Percentiles rank a stretch among this genome's conserved stretches.
Evolutionary conservation across 2,113 vertebrate genomes (phyloP).

Genomic region (Nettapus auritus): DNA sequence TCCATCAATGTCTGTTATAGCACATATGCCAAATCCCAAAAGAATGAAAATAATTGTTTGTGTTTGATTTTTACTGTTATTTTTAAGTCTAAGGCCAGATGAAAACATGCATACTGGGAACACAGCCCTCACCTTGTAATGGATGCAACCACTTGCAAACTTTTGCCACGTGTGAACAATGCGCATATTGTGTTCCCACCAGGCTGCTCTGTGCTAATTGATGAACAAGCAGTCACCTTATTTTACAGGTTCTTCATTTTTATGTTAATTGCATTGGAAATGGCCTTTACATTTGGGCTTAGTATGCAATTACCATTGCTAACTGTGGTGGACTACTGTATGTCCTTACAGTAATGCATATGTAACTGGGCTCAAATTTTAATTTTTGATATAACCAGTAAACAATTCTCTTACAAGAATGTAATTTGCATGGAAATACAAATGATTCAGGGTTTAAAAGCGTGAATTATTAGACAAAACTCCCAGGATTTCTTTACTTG

Average conservation of each 20-base stretch:
- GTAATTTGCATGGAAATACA: background rate
- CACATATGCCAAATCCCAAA: constrained; percentile 77
- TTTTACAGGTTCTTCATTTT: constrained; percentile 60
- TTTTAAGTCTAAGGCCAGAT: constrained; percentile 72
- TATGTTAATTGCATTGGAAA: background rate
- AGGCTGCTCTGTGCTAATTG: constrained; percentile 37
- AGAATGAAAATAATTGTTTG: constrained; percentile 70
- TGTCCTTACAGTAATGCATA: fast-evolving
- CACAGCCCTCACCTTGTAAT: constrained; percentile 66
- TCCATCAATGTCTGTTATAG: constrained; percentile 62
- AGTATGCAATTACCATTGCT: background rate
- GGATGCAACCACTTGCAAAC: constrained; percentile 17
- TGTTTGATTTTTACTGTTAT: constrained; percentile 69
- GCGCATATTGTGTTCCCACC: constrained; percentile 36
- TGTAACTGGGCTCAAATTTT: background rate
- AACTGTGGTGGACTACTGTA: no score
- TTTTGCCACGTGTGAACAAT: constrained; percentile 67
- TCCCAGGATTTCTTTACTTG: background rate
- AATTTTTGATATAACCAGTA: background rate
- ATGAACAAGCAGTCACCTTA: constrained; percentile 47
- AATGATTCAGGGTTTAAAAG: background rate
- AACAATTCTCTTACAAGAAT: background rate
- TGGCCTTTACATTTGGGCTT: background rate
- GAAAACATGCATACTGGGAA: constrained; percentile 69
- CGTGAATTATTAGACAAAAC: background rate